Conservation (phyloP, 2,888 invertebrate species). For the Beris morrisii region DNA sequence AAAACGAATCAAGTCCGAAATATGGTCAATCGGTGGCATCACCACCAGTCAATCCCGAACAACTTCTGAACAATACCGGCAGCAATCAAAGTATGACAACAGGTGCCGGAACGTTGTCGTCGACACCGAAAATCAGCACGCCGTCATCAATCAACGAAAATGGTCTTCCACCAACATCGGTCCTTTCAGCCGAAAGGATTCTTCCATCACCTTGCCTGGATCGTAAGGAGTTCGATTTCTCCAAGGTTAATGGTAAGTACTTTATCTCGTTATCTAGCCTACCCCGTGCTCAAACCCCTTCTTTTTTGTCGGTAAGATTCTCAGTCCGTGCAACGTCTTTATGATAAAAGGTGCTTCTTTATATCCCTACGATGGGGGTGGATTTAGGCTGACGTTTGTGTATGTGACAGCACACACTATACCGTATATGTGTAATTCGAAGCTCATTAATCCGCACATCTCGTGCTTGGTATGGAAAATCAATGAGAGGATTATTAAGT, state of each 20-base stretch:
- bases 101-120: conserved; percentile 19
- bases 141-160: conserved; percentile 45
- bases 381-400: too few relatives aligned
- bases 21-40: conserved; percentile 31
- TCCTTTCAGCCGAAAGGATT: conserved; percentile 46
- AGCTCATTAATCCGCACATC: conserved; percentile 28
- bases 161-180: conserved; percentile 32
- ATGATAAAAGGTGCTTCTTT: too few relatives aligned
- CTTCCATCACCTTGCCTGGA: conserved; percentile 51
- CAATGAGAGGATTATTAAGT: conserved; percentile 30
- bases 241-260: conserved; percentile 57
- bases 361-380: too few relatives aligned
- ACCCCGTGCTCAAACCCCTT: not conserved
- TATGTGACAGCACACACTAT: too few relatives aligned
- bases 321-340: too few relatives aligned
- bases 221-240: conserved; percentile 55
- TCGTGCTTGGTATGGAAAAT: conserved; percentile 28
- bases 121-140: conserved; percentile 48
- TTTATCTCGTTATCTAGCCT: not conserved
- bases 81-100: conserved; percentile 31
- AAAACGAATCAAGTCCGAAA: conserved; percentile 28
- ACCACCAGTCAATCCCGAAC: conserved; percentile 14
- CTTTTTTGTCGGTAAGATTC: too few relatives aligned
- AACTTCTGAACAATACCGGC: conserved; percentile 14
- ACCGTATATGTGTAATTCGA: conserved; percentile 5